Evolutionary conservation across 1,140 invertebrate species (phyloP), one percentile per base, ranked within the genome.

Genomic region (Sinonovacula constricta): DNA sequence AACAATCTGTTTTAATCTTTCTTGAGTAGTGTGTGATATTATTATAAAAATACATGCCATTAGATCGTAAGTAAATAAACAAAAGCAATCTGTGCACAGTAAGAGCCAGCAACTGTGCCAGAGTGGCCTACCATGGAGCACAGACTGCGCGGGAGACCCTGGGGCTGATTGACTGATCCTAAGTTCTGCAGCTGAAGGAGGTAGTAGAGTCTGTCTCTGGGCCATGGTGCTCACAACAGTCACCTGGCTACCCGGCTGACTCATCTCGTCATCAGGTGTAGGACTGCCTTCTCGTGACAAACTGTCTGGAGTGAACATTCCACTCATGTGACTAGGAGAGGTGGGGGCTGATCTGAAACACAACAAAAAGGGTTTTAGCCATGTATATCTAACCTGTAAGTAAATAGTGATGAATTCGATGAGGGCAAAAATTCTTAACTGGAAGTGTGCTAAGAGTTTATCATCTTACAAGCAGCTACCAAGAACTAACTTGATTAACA

Each of bases 281-380:
- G 89, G 88, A 80, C 90, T 77, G 94, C 94, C 94, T 93, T 97
- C 96, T 85, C 96, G 92, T 26, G 96, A 97, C 71, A 97, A 90
- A 87, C 95, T 96, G 89, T 98, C 96, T 0, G 96, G 96, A 5
- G 96, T 97, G 88, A 96, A 96, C 79, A 97, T 91, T 30, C 96
- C 96, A 83, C 86, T 89, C 85, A 97, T 95, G 86, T 98, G 96
- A 88, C 95, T 98, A 39, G 97, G 97, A 57, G 96, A 98, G 34
- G 96, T 95, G 51, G 97, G 97, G 22, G 97, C 97, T 90, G 96
- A 97, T 91, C 97, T 96, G 65, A 15, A 70, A 63, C 5, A 34
- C 39, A 45, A 45, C 18, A 10, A 45, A 7, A 45, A 45, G 18
- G n/a, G n/a, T n/a, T n/a, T n/a, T n/a, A n/a, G n/a, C n/a, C n/a